Evolutionary conservation across 2,797 vertebrate genomes (phyloP).

Genomic region (Eutrigla gurnardus): DNA sequence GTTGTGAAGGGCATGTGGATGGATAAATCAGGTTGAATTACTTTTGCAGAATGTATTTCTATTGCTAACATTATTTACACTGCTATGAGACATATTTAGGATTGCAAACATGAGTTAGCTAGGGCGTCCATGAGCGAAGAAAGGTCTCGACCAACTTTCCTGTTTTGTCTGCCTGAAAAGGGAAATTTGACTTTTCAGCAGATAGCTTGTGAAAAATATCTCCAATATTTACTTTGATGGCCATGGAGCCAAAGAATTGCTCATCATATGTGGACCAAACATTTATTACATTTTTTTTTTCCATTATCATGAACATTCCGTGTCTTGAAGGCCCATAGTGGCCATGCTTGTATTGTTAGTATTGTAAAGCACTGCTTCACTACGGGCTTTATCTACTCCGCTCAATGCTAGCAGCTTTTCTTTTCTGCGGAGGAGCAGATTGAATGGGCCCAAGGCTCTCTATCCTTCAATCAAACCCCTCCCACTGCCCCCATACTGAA

Average conservation of each 20-base stretch:
- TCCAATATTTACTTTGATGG: too few species aligned
- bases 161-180: too few species aligned
- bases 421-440: conserved; percentile 15
- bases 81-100: neutral
- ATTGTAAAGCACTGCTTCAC: neutral
- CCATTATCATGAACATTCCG: neutral
- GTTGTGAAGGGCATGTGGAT: neutral
- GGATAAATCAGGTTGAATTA: neutral
- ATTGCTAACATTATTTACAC: too few species aligned
- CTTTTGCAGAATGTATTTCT: neutral
- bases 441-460: conserved; percentile 13
- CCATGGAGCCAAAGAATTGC: neutral
- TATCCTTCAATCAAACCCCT: neutral
- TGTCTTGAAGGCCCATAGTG: neutral
- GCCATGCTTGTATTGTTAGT: neutral
- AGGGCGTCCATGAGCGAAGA: neutral
- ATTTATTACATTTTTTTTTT: fast-evolving
- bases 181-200: too few species aligned
- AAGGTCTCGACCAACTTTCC: too few species aligned
- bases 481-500: conserved; percentile 30
- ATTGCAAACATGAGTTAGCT: too few species aligned
- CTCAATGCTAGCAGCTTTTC: conserved; percentile 19
- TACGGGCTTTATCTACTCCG: conserved; percentile 14
- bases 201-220: too few species aligned
- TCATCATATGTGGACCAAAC: neutral